phyloP scores from a whole-genome alignment of 2,797 vertebrate species.

The Chelidonichthys spinosus region DNA sequence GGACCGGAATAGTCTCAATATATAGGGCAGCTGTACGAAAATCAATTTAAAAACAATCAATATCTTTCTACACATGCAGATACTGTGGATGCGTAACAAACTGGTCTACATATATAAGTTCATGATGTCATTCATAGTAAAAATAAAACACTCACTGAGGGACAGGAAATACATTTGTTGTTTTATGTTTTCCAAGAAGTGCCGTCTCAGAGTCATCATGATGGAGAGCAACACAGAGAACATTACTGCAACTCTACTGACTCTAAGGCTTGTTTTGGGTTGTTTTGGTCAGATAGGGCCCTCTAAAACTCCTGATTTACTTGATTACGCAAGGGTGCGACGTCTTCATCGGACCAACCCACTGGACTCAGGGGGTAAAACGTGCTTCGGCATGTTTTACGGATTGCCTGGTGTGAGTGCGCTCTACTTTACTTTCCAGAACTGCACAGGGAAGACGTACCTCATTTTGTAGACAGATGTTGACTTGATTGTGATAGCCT shows the following conservation, averaged over 20 bases:
- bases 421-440: neutral
- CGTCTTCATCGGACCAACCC: too few species aligned
- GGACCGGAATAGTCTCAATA: neutral
- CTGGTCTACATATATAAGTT: neutral
- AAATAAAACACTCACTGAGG: neutral
- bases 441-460: conserved; percentile 72
- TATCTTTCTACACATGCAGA: neutral
- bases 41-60: neutral
- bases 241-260: too few species aligned
- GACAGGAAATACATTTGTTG: neutral
- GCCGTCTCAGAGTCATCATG: too few species aligned
- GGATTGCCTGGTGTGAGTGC: too few species aligned
- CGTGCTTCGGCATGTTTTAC: too few species aligned
- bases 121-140: neutral
- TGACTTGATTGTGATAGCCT: conserved; percentile 90
- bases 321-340: too few species aligned
- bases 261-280: too few species aligned
- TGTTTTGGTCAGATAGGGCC: too few species aligned
- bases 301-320: too few species aligned
- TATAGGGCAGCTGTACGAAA: neutral
- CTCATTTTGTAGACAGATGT: conserved; percentile 89
- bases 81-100: neutral
- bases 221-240: too few species aligned
- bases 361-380: too few species aligned
- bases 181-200: neutral